These are phyloP conservation scores for Mionectes macconnelli DNA, from an alignment of 2,113 vertebrate genomes.

Conservation along the genomic window DNA sequence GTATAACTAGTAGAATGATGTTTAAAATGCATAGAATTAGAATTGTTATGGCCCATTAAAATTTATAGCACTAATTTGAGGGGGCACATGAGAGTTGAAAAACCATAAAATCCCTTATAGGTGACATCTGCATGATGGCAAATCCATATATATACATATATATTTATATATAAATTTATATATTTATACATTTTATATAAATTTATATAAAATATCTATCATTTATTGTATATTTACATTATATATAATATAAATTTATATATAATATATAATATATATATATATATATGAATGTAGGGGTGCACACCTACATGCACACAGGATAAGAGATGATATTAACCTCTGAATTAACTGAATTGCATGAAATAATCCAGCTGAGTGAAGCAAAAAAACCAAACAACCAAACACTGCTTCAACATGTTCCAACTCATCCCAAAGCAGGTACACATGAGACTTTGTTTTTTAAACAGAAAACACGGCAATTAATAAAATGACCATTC, in stretches of 20 bases:
- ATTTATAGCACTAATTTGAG: not conserved
- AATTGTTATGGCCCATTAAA: not conserved
- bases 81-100: not conserved
- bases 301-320: not conserved
- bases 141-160: not conserved
- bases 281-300: fast-evolving
- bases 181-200: no score
- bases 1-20: not conserved
- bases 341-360: not conserved
- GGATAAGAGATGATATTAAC: not conserved
- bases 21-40: not conserved
- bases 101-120: not conserved
- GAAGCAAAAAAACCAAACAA: not conserved
- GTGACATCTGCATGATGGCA: not conserved
- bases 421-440: not conserved
- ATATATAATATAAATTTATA: no score
- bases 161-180: no score
- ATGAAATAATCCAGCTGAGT: not conserved
- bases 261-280: no score
- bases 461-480: not conserved
- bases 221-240: no score
- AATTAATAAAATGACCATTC: not conserved
- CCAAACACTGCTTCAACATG: not conserved
- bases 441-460: not conserved
- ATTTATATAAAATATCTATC: no score